Base-by-base conservation (phyloP, 2,113 vertebrate species). In the Phylloscopus whistleri region DNA sequence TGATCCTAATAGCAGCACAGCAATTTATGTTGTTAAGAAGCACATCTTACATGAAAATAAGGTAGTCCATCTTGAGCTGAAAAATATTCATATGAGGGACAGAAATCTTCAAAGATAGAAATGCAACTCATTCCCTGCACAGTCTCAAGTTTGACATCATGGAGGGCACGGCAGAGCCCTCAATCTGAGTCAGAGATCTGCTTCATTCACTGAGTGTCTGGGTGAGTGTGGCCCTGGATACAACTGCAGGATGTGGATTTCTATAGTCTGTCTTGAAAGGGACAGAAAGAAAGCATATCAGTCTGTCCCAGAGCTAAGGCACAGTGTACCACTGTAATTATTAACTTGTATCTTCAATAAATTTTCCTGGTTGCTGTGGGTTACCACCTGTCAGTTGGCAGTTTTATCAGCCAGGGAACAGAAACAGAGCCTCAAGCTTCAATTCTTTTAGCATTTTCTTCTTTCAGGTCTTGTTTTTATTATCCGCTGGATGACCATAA, bases 381-480 rank as follows among this genome's bases (percentile, higher is more conserved):
- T 75, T 94, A 81, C 79, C 1, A 0, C 60, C 89, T 78, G 75
- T 52, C 83, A 52, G 48, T 9, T 66, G 64, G 44, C 39, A 89
- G 53, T 95, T 92, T 84, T 89, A 75, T 56, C 85, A 90, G 39
- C 22, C 33, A 84, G 76, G 28, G 48, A 86, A 74, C 11, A 90
- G 63, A 90, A 94, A 78, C 31, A 89, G 56, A 93, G 60, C 56
- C 49, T 53, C 48, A 76, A 4, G 35, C 75, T 95, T 83, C 55
- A 74, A 73, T 88, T 30, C 33, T 77, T 93, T 93, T 75, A 81
- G 31, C 2, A 4, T 67, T 81, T 49, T 70, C 9, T 88, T 90
- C 72, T 78, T 90, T 84, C 70, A 86, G 56, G 20, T 43, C n/a
- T 70, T 74, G 43, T 21, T 88, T 91, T 92, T 96, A 46, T 93